Percentiles rank a stretch among this genome's conserved stretches.
phyloP scores from a whole-genome alignment of 2,888 invertebrate species.

The Eristalis tenax region DNA sequence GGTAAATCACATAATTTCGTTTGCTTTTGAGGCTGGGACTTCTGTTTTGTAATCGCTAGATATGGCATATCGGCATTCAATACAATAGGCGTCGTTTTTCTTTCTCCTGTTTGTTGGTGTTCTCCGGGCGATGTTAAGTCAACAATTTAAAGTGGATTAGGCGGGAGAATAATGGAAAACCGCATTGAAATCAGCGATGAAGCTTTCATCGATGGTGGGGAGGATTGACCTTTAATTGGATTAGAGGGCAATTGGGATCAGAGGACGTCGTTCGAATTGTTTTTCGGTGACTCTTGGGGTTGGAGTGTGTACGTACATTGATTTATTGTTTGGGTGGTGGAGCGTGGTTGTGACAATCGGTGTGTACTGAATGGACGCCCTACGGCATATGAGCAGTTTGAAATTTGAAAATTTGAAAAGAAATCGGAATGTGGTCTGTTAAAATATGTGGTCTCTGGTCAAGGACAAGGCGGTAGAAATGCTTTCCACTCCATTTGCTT shows the following conservation, averaged over 20 bases:
- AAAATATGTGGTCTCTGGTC: too few relatives aligned
- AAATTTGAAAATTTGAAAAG: too few relatives aligned
- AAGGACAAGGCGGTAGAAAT: too few relatives aligned
- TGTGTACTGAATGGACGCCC: too few relatives aligned
- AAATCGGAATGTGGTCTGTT: not conserved
- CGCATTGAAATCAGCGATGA: not conserved
- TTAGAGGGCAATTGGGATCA: not conserved
- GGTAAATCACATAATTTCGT: constrained; percentile 36
- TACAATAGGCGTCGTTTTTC: not conserved
- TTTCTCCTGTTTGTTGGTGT: not conserved
- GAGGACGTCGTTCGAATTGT: not conserved
- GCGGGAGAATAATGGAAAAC: not conserved
- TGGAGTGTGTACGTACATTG: too few relatives aligned
- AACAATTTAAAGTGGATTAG: constrained; percentile 25
- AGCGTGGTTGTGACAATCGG: too few relatives aligned
- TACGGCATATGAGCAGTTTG: too few relatives aligned
- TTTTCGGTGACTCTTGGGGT: not conserved
- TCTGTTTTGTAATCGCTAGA: constrained; percentile 25
- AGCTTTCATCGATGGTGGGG: not conserved
- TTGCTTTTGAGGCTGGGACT: constrained; percentile 46
- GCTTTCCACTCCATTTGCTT: too few relatives aligned
- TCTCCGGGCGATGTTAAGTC: not conserved
- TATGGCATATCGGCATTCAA: not conserved
- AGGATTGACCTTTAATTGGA: not conserved
- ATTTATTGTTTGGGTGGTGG: too few relatives aligned